Evolutionary conservation across 1,140 invertebrate genomes (phyloP), one percentile per base, ranked within the genome.

Genomic region (Cydia amplana): DNA sequence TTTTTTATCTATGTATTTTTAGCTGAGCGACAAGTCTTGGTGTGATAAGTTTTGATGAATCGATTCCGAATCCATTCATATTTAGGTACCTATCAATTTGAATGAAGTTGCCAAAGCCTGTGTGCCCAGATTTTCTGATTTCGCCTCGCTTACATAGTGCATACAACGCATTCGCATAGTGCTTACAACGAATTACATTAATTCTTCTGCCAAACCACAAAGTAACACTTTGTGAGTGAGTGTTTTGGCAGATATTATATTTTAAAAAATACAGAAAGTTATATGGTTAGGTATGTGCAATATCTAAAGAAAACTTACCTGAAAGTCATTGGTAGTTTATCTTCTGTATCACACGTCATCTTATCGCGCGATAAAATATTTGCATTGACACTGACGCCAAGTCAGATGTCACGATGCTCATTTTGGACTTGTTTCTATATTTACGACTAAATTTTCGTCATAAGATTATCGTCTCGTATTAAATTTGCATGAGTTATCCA

Each of bases 311-410:
- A 46, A 46, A 46, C 43, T 14, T 43, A 16, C 4, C 43, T 14
- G 36, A 4, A 3, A 46, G 43, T 46, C 43, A 46, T 46, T 46
- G 43, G 18, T 51, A 18, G 64, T n/a, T 14, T 36, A 70, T 36
- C 65, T 40, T 10, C n/a, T 70, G 28, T 36, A 70, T 40, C 65
- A 36, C 6, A 70, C 65, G n/a, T 40, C 64, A 70, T 36, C 28
- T 67, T 70, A 70, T 70, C 65, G 23, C 28, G 5, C 65, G 65
- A 40, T 70, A 70, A 70, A 70, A 36, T 70, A 36, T 70, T 36
- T 70, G 65, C 65, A 20, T 70, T 60, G 32, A 25, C 65, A 36
- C 36, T 70, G 65, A 70, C 65, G 65, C 32, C 32, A 40, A 32
- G 20, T 32, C 20, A 32, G 36, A 60, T 10, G 32, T n/a, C 64